These are phyloP conservation scores for Malurus cyaneus DNA, from an alignment of 2,113 vertebrate genomes.

Conservation along the genomic window DNA sequence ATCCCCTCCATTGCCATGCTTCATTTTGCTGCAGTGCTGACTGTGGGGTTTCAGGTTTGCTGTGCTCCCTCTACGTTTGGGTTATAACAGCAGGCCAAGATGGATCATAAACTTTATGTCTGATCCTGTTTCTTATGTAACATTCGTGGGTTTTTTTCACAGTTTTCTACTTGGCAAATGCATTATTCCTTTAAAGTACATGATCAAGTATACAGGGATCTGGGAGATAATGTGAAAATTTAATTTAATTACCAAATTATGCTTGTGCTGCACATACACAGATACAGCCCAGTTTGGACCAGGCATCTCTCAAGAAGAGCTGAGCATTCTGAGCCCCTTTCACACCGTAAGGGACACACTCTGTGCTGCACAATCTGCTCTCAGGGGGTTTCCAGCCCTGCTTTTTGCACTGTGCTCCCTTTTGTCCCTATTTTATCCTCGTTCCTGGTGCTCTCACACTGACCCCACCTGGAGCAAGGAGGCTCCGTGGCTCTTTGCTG, in stretches of 20 bases:
- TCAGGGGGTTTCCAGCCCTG: background rate
- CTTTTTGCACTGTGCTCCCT: background rate
- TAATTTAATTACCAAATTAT: background rate
- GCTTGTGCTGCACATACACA: no score
- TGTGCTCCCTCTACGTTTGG: background rate
- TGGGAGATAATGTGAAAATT: background rate
- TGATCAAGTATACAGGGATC: background rate
- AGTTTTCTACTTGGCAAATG: background rate
- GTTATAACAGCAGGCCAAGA: background rate
- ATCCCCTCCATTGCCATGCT: background rate
- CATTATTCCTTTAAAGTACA: background rate
- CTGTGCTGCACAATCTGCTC: background rate
- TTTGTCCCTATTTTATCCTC: background rate
- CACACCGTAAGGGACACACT: background rate
- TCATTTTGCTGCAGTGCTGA: background rate
- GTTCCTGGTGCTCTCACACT: background rate
- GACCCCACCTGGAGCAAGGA: background rate
- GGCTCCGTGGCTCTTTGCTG: background rate
- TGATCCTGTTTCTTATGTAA: background rate
- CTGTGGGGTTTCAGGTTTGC: background rate
- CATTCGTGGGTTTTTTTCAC: background rate
- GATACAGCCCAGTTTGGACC: accelerated
- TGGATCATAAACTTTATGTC: background rate
- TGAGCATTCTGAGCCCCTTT: background rate
- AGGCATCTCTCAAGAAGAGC: background rate